These are phyloP conservation scores for Callyntrura sp. DNA, from an alignment of 2,888 invertebrate genomes.

Conservation along the genomic window DNA sequence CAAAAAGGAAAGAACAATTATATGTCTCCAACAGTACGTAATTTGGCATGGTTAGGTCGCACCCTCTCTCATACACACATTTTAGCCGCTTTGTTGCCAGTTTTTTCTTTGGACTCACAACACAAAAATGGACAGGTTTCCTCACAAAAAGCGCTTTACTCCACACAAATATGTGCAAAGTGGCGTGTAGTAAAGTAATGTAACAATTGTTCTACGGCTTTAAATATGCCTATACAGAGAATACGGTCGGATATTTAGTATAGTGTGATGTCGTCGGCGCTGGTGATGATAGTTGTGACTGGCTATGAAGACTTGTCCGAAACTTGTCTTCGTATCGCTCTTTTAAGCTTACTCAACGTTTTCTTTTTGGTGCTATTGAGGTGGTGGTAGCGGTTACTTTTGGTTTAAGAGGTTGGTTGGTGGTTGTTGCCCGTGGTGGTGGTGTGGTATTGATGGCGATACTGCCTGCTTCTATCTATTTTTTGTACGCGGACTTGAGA, in stretches of 20 bases:
- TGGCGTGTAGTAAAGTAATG: background rate
- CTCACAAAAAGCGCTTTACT: background rate
- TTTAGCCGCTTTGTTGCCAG: constrained; percentile 22
- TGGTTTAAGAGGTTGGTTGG: constrained; percentile 49
- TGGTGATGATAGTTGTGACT: background rate
- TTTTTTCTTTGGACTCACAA: constrained; percentile 27
- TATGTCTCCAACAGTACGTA: constrained; percentile 24
- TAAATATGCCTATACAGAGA: background rate
- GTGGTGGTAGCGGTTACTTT: constrained; percentile 66
- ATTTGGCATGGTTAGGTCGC: constrained; percentile 63
- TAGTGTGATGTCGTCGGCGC: background rate
- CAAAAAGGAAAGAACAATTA: constrained; percentile 23
- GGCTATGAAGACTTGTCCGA: background rate
- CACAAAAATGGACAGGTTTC: constrained; percentile 31
- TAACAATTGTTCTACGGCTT: background rate
- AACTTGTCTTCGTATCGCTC: background rate
- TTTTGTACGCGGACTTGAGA: background rate
- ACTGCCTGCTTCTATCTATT: constrained; percentile 13
- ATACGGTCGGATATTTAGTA: background rate
- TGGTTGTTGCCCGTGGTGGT: constrained; percentile 65
- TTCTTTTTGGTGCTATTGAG: constrained; percentile 29
- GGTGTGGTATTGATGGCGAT: constrained; percentile 11
- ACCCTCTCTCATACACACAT: constrained; percentile 35
- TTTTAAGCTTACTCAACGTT: background rate
- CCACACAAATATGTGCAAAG: background rate